Base-by-base conservation (phyloP, 2,888 invertebrate species). In the Chorisops tibialis region DNA sequence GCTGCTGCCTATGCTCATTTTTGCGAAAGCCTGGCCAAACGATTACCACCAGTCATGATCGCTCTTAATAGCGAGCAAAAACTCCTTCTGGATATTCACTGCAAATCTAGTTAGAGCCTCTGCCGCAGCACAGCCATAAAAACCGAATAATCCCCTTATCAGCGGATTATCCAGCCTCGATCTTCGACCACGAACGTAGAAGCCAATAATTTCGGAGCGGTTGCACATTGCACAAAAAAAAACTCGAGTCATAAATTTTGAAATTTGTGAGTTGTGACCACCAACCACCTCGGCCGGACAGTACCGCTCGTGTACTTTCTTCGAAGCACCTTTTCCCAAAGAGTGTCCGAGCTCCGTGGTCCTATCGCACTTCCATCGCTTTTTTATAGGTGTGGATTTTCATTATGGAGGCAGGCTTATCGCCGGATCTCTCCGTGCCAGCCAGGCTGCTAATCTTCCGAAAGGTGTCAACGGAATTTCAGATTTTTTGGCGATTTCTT, bases 381-480 rank as follows among this genome's bases (percentile, higher is more conserved):
- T 43, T 18, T 37, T 11, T 30, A 7, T 30, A 30, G 9, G 30
- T 14, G 43, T 56, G 30, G 45, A 5, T 16, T 54, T 56, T 43
- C 56, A 43, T 56, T 56, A 24, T 56, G 43, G 56, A 35, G 43
- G 56, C 43, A 18, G 43, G 14, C 24, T 56, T 56, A 56, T 56
- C 56, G 45, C 56, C 43, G 43, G 56, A 43, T 43, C 35, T 56
- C 56, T 56, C 5, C 43, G 30, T 9, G 45, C 14, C 43, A 30
- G 18, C 30, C 43, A 56, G 56, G 43, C 43, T 43, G 30, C 56
- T 56, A 56, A 56, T 56, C 56, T 56, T 19, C 18, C 43, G 56
- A 56, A 56, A 56, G 56, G 56, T 56, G 56, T 56, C 56, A 56
- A 56, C 56, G 24, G 30, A 56, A 41, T 56, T 43, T 45, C 56